These are phyloP conservation scores for Noctua janthina DNA, from an alignment of 2,888 invertebrate genomes.

Conservation along the genomic window DNA sequence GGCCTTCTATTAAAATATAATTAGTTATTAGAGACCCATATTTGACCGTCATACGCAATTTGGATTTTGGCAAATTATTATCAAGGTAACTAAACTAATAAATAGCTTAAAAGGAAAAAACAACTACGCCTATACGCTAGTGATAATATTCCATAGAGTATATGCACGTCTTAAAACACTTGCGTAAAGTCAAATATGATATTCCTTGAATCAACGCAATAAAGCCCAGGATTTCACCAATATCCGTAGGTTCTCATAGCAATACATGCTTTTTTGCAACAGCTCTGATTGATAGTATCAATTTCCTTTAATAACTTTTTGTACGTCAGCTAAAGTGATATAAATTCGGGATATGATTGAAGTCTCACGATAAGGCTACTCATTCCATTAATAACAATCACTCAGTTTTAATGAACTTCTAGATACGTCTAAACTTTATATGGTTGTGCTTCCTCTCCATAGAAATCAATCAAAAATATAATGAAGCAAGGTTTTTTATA, in stretches of 20 bases:
- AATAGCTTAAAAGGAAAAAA: neutral
- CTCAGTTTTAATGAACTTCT: conserved; percentile 7
- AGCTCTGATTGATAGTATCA: conserved; percentile 47
- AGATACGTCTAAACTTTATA: conserved; percentile 4
- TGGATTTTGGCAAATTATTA: conserved; percentile 6
- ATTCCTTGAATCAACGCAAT: conserved; percentile 21
- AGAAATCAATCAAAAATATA: neutral
- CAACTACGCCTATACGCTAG: neutral
- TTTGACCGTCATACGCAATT: conserved; percentile 23
- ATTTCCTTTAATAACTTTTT: conserved; percentile 54
- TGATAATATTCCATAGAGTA: neutral
- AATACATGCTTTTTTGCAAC: conserved; percentile 25
- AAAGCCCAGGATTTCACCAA: conserved; percentile 24
- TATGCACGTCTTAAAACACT: neutral
- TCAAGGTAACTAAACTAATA: neutral
- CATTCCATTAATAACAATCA: conserved; percentile 5
- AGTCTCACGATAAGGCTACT: conserved; percentile 44
- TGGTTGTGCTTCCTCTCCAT: conserved; percentile 1
- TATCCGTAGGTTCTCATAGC: conserved; percentile 13
- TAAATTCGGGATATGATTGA: conserved; percentile 44
- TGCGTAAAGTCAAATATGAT: neutral
- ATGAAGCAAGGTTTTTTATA: neutral
- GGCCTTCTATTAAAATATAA: conserved; percentile 29
- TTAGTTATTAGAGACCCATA: conserved; percentile 40
- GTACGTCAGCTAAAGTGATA: conserved; percentile 31